Conservation (phyloP, 2,797 vertebrate genomes). For the Enteromius unitaeniatus region DNA sequence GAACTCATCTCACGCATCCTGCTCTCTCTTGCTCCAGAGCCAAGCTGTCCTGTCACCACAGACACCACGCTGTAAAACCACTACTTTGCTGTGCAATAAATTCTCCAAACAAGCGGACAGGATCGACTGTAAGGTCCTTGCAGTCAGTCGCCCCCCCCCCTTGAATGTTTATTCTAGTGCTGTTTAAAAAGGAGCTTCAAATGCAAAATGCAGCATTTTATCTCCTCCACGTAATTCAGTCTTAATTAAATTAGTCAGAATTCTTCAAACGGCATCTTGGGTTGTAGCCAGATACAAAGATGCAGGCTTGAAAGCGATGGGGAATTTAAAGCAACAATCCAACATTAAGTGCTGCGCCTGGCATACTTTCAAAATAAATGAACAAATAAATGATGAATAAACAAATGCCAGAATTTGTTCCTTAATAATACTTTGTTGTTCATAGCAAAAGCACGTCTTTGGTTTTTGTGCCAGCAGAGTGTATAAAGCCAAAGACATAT, state of each 20-base stretch:
- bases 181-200: constrained; percentile 26
- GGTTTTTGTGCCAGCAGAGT: constrained; percentile 1
- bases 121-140: constrained; percentile 20
- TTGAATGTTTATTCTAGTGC: constrained; percentile 37
- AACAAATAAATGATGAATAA: constrained; percentile 31
- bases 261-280: constrained; percentile 44
- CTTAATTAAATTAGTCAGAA: constrained; percentile 49
- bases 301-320: constrained; percentile 14
- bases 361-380: constrained; percentile 27
- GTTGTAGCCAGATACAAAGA: constrained; percentile 28
- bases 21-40: constrained; percentile 24
- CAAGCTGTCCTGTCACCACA: constrained; percentile 49
- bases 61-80: constrained; percentile 40
- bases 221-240: constrained; percentile 23
- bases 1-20: constrained; percentile 32
- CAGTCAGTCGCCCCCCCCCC: neutral
- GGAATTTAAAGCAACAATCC: constrained; percentile 48
- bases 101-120: constrained; percentile 32
- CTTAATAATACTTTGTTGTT: constrained; percentile 14
- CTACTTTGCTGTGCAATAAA: constrained; percentile 42
- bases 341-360: constrained; percentile 32
- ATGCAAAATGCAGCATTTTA: constrained; percentile 34
- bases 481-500: neutral
- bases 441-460: neutral
- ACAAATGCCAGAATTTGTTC: constrained; percentile 26